Evolutionary conservation across 1,140 invertebrate species (phyloP).

Genomic region (Drosophila setifemur): DNA sequence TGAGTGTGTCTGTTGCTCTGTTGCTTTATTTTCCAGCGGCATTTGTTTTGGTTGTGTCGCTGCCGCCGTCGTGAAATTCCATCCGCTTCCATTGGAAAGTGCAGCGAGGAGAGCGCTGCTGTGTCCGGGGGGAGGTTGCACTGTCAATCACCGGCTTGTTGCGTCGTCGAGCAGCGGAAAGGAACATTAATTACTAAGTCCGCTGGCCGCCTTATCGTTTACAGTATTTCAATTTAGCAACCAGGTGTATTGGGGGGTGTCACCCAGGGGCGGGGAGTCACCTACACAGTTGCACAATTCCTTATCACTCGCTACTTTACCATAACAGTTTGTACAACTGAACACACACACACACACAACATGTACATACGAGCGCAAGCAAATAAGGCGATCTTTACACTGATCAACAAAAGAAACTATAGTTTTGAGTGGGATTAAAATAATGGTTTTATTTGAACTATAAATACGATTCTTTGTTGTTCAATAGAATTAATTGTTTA

Average conservation of each 20-base stretch:
- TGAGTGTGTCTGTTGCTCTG: constrained; percentile 12
- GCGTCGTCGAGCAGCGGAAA: constrained; percentile 15
- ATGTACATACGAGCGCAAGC: constrained; percentile 4
- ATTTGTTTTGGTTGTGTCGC: constrained; percentile 40
- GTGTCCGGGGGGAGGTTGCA: constrained; percentile 32
- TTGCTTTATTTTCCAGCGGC: constrained; percentile 40
- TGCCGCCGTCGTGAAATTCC: constrained; percentile 25
- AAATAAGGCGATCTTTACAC: constrained; percentile 25
- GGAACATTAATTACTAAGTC: constrained; percentile 36
- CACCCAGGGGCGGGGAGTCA: neutral
- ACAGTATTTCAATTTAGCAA: constrained; percentile 55
- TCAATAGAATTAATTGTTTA: too few relatives aligned
- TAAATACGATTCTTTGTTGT: too few relatives aligned
- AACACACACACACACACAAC: constrained; percentile 5
- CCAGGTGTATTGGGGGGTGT: neutral
- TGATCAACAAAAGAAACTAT: constrained; percentile 5
- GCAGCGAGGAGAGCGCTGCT: constrained; percentile 26
- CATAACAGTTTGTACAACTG: constrained; percentile 14
- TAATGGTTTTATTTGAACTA: too few relatives aligned
- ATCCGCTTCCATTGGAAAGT: constrained; percentile 32
- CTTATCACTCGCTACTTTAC: constrained; percentile 48
- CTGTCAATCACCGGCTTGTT: constrained; percentile 39
- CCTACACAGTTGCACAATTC: constrained; percentile 45
- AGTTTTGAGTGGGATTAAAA: neutral
- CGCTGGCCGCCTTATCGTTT: constrained; percentile 30